Evolutionary conservation across 1,140 invertebrate species (phyloP).

Genomic region (Colletes latitarsis): DNA sequence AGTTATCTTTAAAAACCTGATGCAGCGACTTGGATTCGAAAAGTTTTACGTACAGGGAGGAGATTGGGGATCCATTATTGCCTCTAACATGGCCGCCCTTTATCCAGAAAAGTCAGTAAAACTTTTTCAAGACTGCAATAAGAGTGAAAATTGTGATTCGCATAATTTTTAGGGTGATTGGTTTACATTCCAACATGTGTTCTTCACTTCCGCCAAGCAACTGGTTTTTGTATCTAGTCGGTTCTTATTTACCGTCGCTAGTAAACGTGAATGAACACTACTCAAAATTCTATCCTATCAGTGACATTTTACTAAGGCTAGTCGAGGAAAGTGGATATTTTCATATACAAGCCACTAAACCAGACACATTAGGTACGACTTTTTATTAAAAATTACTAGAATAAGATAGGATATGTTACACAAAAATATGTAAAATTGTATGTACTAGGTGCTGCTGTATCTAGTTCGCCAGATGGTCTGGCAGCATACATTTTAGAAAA

Average conservation of each 20-base stretch:
- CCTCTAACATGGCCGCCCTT: conserved; percentile 83
- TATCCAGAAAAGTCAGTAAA: conserved; percentile 84
- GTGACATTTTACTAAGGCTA: conserved; percentile 77
- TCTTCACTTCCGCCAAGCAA: neutral
- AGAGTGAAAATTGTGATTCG: neutral
- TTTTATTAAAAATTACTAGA: conserved; percentile 11
- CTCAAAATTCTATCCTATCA: conserved; percentile 85
- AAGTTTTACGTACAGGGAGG: conserved; percentile 93
- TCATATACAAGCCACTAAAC: conserved; percentile 93
- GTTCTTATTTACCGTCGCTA: conserved; percentile 81
- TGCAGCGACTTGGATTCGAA: conserved; percentile 88
- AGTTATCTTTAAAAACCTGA: conserved; percentile 90
- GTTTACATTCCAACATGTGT: conserved; percentile 86
- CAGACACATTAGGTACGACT: conserved; percentile 91
- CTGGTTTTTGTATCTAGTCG: conserved; percentile 82
- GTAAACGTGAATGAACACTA: conserved; percentile 82
- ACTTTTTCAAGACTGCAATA: neutral
- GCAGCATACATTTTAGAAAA: conserved; percentile 94
- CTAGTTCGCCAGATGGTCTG: conserved; percentile 87
- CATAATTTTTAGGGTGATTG: conserved; percentile 77
- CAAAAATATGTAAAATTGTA: conserved; percentile 40
- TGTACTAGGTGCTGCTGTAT: conserved; percentile 82
- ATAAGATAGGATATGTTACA: neutral
- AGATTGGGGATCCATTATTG: conserved; percentile 89
- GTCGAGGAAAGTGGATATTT: conserved; percentile 90